Base-by-base conservation (phyloP, 2,888 invertebrate species). In the Poecilus cupreus region DNA sequence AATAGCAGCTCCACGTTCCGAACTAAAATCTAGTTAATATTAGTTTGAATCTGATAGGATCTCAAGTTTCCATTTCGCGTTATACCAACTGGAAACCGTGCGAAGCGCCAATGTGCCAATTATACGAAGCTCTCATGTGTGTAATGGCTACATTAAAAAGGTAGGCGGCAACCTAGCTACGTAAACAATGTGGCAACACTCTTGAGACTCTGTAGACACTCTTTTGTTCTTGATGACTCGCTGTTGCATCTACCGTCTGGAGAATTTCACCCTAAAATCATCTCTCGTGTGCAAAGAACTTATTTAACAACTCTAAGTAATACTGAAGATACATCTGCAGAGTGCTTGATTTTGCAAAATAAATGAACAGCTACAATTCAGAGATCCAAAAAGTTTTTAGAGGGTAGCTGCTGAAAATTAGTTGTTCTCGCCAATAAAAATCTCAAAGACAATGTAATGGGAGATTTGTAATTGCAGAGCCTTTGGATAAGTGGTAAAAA, bases 111-210 rank as follows among this genome's bases (percentile, higher is more conserved):
- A 70, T 70, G 39, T 70, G 70, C 70, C 70, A 70, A 70, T 70
- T 70, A 70, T 32, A 70, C 4, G 32, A 32, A 32, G 32, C 32
- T 43, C 13, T 43, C 43, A 43, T 51, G 32, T 75, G 54, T 75
- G 75, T 75, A 75, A 54, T 75, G 54, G 75, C 13, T 51, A 49
- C 32, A 75, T 75, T 75, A 54, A 75, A 75, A 75, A 24, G 51
- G 74, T 49, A 18, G 49, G 74, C 18, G 43, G 74, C 22, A 74
- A 22, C 49, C 43, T 49, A n/a, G 49, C 1, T 18, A 5, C 54
- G 18, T 18, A 54, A 54, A 22, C 20, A 54, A 54, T 8, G 10
- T 13, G 18, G 18, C 22, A 54, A 16, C 8, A 16, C 54, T 3
- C n/a, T n/a, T n/a, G n/a, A n/a, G n/a, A n/a, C n/a, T n/a, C n/a